phyloP scores from a whole-genome alignment of 1,140 invertebrate genomes.

The Drosophila kikkawai region DNA sequence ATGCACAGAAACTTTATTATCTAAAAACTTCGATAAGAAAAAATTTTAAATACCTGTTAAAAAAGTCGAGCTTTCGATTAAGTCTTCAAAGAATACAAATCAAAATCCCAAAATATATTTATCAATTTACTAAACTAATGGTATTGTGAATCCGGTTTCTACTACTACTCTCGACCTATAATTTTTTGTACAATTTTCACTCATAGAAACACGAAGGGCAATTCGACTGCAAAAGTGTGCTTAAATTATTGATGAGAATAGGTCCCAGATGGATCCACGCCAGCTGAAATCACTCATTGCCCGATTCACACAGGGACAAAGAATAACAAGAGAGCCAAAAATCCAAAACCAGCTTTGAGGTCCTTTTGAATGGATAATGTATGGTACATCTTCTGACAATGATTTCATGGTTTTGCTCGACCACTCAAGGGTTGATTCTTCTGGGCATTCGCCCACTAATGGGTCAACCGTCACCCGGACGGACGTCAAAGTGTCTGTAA shows the following conservation, averaged over 20 bases:
- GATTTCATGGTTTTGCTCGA: conserved; percentile 74
- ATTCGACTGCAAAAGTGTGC: conserved; percentile 53
- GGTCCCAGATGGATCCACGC: conserved; percentile 68
- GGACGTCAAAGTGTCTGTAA: conserved; percentile 82
- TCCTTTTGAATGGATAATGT: conserved; percentile 74
- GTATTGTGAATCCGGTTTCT: background rate
- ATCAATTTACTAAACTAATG: background rate
- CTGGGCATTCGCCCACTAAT: conserved; percentile 74
- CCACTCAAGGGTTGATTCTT: conserved; percentile 61
- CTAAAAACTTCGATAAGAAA: no score
- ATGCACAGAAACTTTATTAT: no score
- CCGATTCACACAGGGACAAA: conserved; percentile 29
- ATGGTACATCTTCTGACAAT: conserved; percentile 81
- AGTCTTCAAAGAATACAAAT: background rate
- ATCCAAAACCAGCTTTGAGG: conserved; percentile 59
- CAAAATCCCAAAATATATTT: background rate
- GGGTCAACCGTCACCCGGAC: conserved; percentile 80
- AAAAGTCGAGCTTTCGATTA: background rate
- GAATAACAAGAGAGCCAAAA: conserved; percentile 32
- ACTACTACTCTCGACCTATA: conserved; percentile 22
- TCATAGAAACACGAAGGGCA: conserved; percentile 33
- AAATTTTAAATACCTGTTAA: background rate
- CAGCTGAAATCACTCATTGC: conserved; percentile 75
- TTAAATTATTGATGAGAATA: conserved; percentile 79
- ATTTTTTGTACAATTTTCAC: conserved; percentile 52